phyloP scores from a whole-genome alignment of 2,113 vertebrate genomes.

The Aphyosemion australe region DNA sequence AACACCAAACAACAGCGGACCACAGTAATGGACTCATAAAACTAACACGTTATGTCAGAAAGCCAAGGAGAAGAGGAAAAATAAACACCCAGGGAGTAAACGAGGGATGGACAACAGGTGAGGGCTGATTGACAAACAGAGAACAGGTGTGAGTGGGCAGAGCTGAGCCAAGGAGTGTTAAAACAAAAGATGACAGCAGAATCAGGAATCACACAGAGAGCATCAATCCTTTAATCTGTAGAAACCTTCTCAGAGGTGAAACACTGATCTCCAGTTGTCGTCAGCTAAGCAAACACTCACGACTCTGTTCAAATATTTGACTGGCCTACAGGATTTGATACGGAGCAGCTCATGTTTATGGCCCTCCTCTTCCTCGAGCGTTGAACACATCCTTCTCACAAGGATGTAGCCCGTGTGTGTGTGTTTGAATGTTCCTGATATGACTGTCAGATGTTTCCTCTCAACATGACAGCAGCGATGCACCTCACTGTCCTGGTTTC shows the following conservation, averaged over 20 bases:
- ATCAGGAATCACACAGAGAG: background rate
- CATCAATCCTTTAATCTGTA: background rate
- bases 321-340: slow-evolving; percentile 18
- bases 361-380: slow-evolving; percentile 48
- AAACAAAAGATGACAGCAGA: background rate
- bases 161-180: background rate
- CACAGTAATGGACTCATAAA: no score
- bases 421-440: slow-evolving; percentile 15
- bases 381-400: slow-evolving; percentile 69
- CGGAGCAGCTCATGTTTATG: slow-evolving; percentile 2
- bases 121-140: background rate
- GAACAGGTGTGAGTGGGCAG: background rate
- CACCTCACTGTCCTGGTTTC: slow-evolving; percentile 37
- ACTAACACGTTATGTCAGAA: no score
- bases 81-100: background rate
- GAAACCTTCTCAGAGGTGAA: slow-evolving; percentile 3
- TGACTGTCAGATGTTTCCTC: slow-evolving; percentile 29
- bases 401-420: slow-evolving; percentile 60
- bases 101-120: background rate
- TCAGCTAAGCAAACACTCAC: slow-evolving; percentile 25
- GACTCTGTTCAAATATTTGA: slow-evolving; percentile 57
- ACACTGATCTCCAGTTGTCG: slow-evolving; percentile 3
- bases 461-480: slow-evolving; percentile 55
- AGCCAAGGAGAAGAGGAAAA: background rate
- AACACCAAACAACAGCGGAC: no score